Percentiles rank a stretch among this genome's conserved stretches.
phyloP scores from a whole-genome alignment of 92 coral and sea anemone species.

The Parazoanthus swiftii region DNA sequence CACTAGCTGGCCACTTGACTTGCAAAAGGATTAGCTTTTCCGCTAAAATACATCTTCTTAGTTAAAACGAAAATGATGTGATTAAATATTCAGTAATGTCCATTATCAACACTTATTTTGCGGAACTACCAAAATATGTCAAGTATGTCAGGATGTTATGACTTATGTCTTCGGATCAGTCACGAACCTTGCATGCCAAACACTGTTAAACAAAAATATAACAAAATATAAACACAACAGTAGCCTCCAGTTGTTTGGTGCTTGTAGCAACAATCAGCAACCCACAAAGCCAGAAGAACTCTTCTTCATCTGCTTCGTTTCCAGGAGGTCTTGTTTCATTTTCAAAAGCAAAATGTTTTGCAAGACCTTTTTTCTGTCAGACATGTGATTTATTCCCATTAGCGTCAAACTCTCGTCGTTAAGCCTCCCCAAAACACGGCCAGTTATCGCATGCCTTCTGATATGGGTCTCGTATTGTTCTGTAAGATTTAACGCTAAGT shows the following conservation, averaged over 20 bases:
- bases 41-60: no score
- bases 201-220: no score
- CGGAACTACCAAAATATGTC: no score
- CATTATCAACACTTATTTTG: no score
- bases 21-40: no score
- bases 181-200: no score
- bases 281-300: not conserved
- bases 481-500: constrained; percentile 24
- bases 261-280: not conserved
- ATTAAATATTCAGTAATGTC: no score
- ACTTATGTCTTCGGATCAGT: no score
- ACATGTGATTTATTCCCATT: constrained; percentile 4
- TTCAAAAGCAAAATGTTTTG: constrained; percentile 24
- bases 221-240: not conserved
- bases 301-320: constrained; percentile 8
- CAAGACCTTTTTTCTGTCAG: constrained; percentile 22
- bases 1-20: no score
- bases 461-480: constrained; percentile 31
- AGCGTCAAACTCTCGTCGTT: constrained; percentile 15
- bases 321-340: constrained; percentile 40
- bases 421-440: constrained; percentile 31
- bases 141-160: no score
- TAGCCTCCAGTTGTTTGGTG: not conserved
- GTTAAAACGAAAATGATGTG: no score
- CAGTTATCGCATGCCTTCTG: constrained; percentile 27